Base-by-base conservation (phyloP, 1,140 invertebrate species). In the Uloborus diversus region DNA sequence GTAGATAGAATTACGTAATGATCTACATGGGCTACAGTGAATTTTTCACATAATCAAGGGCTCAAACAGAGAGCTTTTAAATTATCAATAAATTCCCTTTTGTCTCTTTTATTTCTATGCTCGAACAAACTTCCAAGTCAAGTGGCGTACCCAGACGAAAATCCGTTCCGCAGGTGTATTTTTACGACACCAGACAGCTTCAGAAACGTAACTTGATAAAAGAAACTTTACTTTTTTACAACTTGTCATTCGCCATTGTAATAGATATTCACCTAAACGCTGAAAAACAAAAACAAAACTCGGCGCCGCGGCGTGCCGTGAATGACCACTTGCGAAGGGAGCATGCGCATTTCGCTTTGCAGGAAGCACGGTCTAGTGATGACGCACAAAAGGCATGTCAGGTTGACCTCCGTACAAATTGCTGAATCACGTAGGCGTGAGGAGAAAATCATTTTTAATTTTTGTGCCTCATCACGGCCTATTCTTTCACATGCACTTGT, bases 331-430 rank as follows among this genome's bases (percentile, higher is more conserved):
- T 51, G 3, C 14, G 7, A 13, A 13, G 20, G 51, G 3, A 42
- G 37, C 37, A 42, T 42, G 37, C 37, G 37, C 37, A 13, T n/a
- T 17, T 17, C 17, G 37, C 35, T 11, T 69, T 32, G 33, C 51
- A 69, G 66, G 66, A 69, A 69, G 51, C 51, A 69, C 51, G 66
- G 66, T 69, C 66, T 69, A 30, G 66, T 69, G 66, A 20, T 51
- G 66, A 9, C 66, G 49, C 30, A 69, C 66, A 69, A 69, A 69
- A 49, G 66, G 47, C n/a, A 27, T 33, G 27, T 30, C 20, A 51
- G 0, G n/a, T n/a, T 20, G 66, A 69, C 66, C 66, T 56, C 42
- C 30, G 28, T 56, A 56, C 66, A 57, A 47, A 69, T 69, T 37
- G 49, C 66, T 69, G 66, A 69, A 69, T 56, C 49, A 69, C 13